phyloP scores from a whole-genome alignment of 2,113 vertebrate species.

The Rissa tridactyla region DNA sequence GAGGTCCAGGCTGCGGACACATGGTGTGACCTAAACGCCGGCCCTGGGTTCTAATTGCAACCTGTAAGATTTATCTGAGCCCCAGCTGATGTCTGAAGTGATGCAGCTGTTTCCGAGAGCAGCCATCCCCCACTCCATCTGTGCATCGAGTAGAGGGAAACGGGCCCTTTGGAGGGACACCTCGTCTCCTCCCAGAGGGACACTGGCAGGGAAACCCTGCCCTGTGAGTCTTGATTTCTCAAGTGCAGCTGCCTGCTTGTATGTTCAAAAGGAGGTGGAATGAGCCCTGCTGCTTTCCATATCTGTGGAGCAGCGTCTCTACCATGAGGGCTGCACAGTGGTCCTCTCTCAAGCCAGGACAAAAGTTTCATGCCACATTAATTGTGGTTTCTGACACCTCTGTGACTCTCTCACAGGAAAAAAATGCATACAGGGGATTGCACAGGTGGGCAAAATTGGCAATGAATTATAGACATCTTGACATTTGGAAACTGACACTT shows the following conservation, averaged over 20 bases:
- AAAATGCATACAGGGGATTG: not conserved
- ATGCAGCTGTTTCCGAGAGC: not conserved
- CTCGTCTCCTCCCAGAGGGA: not conserved
- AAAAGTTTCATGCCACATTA: not conserved
- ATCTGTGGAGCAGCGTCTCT: not conserved
- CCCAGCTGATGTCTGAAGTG: not conserved
- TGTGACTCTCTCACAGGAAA: not conserved
- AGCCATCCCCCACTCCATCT: not conserved
- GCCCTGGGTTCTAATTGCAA: not conserved
- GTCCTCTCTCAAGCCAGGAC: not conserved
- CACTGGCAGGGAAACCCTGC: not conserved
- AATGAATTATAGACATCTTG: not conserved
- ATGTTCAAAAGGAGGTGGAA: not conserved
- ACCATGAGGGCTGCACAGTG: not conserved
- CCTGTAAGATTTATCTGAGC: not conserved
- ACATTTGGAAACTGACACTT: not conserved
- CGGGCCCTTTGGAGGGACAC: not conserved
- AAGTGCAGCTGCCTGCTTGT: not conserved
- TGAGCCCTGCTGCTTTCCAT: not conserved
- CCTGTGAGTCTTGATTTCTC: not conserved
- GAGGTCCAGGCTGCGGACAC: not conserved
- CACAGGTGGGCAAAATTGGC: not conserved
- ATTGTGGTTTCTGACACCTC: not conserved
- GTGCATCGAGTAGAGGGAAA: not conserved
- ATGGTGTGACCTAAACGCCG: fast-evolving